Base-by-base conservation (phyloP, 2,113 vertebrate genomes). In the Myanophis thanlyinensis region DNA sequence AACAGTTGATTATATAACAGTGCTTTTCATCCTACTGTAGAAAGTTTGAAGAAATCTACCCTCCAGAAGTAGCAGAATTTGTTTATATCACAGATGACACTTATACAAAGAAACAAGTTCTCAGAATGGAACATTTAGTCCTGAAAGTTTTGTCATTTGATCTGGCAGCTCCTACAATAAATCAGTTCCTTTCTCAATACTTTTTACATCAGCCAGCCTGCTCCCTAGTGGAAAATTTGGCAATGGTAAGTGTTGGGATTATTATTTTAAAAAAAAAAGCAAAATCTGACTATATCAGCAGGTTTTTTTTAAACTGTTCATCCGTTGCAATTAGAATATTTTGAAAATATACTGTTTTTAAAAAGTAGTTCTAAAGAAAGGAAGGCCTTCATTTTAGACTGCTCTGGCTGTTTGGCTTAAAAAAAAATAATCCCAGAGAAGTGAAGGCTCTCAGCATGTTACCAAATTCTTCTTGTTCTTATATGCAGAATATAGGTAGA, bases 21-120 rank as follows among this genome's bases (percentile, higher is more conserved):
- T 53, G 25, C 30, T 89, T 90, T 92, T 0, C 95, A 97, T 93
- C 88, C 97, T 85, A 62, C 91, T 95, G 49, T 94, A 99, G 99
- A 80, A 99, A 99, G 95, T 99, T 99, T 97, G 99, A 99, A 94
- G 99, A 99, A 96, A 99, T 99, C 96, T 99, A 99, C 93, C 99
- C 99, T 56, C 99, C 99, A 12, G 99, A 99, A 97, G 99, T 99
- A 94, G 98, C 99, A 0, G 99, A 99, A 94, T 99, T 99, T 95
- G 99, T 99, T 59, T 99, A 99, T 97, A 99, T 99, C 97, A 99
- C 99, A 54, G 99, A 99, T 0, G 99, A 99, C 95, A 99, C 99
- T 84, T 99, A 99, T 90, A 99, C 98, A 4, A 99, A 99, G 97
- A 99, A 99, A 93, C 99, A 99, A 95, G 99, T 99, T 96, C 97